Evolutionary conservation across 2,113 vertebrate species (phyloP).

Genomic region (Mellivora capensis): DNA sequence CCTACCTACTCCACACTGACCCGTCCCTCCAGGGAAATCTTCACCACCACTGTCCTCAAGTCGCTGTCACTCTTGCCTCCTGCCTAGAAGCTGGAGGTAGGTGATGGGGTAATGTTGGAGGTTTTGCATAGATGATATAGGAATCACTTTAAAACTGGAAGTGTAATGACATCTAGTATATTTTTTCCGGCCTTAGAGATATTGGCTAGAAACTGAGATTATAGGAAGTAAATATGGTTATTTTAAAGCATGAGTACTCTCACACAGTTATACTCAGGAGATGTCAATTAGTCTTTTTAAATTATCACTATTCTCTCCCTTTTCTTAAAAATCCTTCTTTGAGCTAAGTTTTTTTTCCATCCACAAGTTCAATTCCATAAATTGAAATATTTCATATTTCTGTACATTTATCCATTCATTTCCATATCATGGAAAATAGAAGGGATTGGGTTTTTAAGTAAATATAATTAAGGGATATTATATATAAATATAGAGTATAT

Average conservation of each 20-base stretch:
- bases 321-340: background rate
- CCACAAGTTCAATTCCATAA: background rate
- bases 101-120: background rate
- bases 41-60: background rate
- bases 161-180: background rate
- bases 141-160: background rate
- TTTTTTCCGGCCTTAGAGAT: background rate
- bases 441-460: background rate
- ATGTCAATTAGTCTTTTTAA: background rate
- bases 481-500: background rate
- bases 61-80: background rate
- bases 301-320: background rate
- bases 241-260: background rate
- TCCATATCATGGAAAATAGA: background rate
- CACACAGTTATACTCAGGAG: background rate
- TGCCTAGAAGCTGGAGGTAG: background rate
- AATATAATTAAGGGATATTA: background rate
- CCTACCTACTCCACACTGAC: background rate
- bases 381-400: background rate
- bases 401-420: background rate
- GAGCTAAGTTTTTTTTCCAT: background rate
- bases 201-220: background rate
- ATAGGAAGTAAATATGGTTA: background rate
- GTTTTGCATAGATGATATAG: accelerated
- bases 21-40: background rate